Evolutionary conservation across 1,140 invertebrate species (phyloP), one percentile per base, ranked within the genome.

Genomic region (Uloborus diversus): DNA sequence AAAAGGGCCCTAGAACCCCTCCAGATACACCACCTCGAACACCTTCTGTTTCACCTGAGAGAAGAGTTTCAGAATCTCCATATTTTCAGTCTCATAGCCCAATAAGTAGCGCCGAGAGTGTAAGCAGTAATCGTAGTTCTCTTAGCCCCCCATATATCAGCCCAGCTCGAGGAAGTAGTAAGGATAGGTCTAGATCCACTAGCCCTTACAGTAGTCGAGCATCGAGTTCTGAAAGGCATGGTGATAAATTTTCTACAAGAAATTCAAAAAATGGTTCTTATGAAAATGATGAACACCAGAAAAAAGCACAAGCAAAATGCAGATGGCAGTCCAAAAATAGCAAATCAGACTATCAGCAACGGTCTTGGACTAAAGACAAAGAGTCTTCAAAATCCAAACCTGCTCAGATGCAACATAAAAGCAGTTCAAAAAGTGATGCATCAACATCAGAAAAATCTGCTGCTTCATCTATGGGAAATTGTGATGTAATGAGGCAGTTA

Each of bases 1-100:
- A 83, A 33, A 84, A 75, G 71, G 81, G 62, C 25, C 82, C 71
- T 7, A 65, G 81, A 37, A 84, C 84, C 27, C 84, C 83, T 20
- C 84, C 84, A 37, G 82, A 84, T 69, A 84, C 84, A 17, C 85
- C 84, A 30, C 84, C 83, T 71, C 81, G 84, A 5, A 84, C 84
- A 11, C 83, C 82, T 27, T 81, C 83, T 23, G 71, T 83, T 2
- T 83, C 82, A 35, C 82, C 82, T 20, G 81, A 82, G 20, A 79
- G 81, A 59, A 80, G 78, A 42, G 68, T 80, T 25, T 35, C 56
- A 27, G 47, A 68, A 23, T 78, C 80, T 4, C 71, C 73, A 20
- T 81, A 78, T 68, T 80, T 71, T 42, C 81, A 75, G 11, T 62
- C 59, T 42, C 68, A 80, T 42, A 82, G 81, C 30, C 81, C 81